Conservation (phyloP, 2,797 vertebrate genomes). For the Tenualosa ilisha region DNA sequence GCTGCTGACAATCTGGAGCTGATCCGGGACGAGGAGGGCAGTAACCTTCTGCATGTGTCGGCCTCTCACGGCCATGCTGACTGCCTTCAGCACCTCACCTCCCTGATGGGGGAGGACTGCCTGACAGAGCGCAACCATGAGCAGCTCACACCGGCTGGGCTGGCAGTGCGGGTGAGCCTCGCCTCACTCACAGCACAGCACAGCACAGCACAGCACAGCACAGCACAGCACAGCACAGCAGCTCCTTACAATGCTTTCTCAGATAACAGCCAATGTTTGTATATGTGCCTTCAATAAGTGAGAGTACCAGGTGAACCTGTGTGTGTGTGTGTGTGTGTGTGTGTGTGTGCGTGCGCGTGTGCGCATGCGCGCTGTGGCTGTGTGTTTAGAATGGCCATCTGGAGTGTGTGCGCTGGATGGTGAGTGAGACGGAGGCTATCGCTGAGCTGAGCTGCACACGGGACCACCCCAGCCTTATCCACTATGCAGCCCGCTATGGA, state of each 20-base stretch:
- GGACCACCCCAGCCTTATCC: constrained; percentile 94
- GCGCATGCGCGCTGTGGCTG: constrained; percentile 25
- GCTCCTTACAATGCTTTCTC: not conserved
- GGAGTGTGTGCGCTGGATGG: constrained; percentile 98
- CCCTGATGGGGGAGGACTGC: constrained; percentile 95
- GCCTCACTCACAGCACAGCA: not conserved
- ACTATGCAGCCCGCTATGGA: constrained; percentile 91
- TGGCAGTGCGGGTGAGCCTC: constrained; percentile 88
- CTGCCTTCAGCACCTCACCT: constrained; percentile 96
- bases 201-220: not conserved
- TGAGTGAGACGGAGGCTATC: constrained; percentile 97
- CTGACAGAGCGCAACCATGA: constrained; percentile 89
- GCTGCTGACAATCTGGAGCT: constrained; percentile 95
- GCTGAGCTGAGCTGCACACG: constrained; percentile 94
- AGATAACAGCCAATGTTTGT: not conserved
- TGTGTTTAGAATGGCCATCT: constrained; percentile 85
- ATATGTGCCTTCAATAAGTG: not conserved
- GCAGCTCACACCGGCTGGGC: constrained; percentile 90
- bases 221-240: not conserved
- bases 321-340: not conserved
- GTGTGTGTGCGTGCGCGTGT: too few relatives aligned
- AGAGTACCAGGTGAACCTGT: not conserved
- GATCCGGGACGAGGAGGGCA: constrained; percentile 87
- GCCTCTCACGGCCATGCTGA: constrained; percentile 90
- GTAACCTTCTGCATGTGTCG: constrained; percentile 92